phyloP scores from a whole-genome alignment of 2,888 invertebrate genomes.

The Balanococcus diminutus region DNA sequence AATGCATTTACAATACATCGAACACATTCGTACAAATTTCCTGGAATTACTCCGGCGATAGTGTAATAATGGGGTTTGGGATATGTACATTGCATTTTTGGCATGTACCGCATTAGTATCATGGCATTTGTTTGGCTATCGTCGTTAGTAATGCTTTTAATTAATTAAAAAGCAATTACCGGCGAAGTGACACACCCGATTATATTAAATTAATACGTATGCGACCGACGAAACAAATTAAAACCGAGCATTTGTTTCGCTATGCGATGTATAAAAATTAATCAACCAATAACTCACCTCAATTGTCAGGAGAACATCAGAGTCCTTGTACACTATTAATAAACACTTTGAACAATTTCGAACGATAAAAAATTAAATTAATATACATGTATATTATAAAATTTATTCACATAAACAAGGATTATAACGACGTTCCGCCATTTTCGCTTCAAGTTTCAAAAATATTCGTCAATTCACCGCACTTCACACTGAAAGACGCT shows the following conservation, averaged over 20 bases:
- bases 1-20: background rate
- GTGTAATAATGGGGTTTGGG: no score
- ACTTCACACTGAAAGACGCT: slow-evolving; percentile 41
- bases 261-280: background rate
- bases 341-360: slow-evolving; percentile 32
- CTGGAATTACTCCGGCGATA: background rate
- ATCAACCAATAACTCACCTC: slow-evolving; percentile 31
- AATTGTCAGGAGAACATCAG: slow-evolving; percentile 38
- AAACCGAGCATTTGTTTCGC: background rate
- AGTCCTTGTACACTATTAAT: slow-evolving; percentile 32
- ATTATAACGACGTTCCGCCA: slow-evolving; percentile 34
- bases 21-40: background rate
- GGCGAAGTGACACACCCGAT: slow-evolving; percentile 35
- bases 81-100: no score
- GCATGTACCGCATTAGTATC: background rate
- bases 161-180: background rate
- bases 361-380: background rate
- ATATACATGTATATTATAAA: background rate
- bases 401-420: slow-evolving; percentile 39
- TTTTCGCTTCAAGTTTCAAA: slow-evolving; percentile 41
- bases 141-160: background rate
- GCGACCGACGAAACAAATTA: slow-evolving; percentile 29
- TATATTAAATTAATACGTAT: background rate
- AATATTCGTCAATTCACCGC: slow-evolving; percentile 7
- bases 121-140: background rate